Percentiles rank a stretch among this genome's conserved stretches.
phyloP scores from a whole-genome alignment of 2,797 vertebrate species.

The Stomatorhinus walkeri region DNA sequence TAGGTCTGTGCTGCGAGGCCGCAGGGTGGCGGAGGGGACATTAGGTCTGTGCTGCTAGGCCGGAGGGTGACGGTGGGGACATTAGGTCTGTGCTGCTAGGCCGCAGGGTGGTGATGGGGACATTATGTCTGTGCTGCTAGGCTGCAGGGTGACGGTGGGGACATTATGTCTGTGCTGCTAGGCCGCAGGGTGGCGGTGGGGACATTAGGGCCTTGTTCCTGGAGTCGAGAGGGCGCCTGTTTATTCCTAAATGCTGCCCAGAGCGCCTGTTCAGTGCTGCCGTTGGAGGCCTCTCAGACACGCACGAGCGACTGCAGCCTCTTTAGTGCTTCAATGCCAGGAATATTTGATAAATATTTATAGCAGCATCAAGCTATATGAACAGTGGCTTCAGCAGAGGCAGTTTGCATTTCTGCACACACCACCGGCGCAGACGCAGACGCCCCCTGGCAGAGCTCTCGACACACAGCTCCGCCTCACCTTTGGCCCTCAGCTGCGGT shows the following conservation, averaged over 20 bases:
- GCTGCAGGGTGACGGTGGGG: too few relatives aligned
- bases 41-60: not conserved
- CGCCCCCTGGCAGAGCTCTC: not conserved
- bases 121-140: not conserved
- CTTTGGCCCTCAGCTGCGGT: conserved; percentile 51
- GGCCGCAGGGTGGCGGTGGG: not conserved
- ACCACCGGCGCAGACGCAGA: not conserved
- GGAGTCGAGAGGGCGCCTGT: not conserved
- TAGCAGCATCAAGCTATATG: not conserved
- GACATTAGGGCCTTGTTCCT: not conserved
- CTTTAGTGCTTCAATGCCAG: not conserved
- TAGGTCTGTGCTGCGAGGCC: not conserved
- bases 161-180: not conserved
- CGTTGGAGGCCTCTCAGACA: not conserved
- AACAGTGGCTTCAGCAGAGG: not conserved
- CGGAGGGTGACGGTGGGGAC: too few relatives aligned
- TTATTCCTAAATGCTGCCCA: not conserved
- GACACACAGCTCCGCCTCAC: conserved; percentile 43
- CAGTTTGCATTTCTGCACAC: not conserved
- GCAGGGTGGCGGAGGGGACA: too few relatives aligned
- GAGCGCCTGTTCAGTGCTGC: not conserved
- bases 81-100: not conserved
- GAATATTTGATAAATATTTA: not conserved
- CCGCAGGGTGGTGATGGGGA: not conserved
- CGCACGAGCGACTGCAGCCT: not conserved